phyloP scores from a whole-genome alignment of 2,797 vertebrate genomes.

The Falco peregrinus region DNA sequence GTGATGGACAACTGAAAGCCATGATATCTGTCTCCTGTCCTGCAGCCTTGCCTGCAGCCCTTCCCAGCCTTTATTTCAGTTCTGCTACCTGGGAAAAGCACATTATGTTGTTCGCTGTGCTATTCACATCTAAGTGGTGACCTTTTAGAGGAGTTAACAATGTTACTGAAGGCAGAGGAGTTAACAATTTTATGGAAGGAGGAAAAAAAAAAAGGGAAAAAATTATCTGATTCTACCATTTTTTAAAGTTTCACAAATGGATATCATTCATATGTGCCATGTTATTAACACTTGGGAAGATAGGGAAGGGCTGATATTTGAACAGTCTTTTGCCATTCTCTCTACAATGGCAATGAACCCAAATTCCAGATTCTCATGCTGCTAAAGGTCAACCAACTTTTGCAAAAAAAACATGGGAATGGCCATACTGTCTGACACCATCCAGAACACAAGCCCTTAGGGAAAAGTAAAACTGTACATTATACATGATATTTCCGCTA shows the following conservation, averaged over 20 bases:
- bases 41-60: not conserved
- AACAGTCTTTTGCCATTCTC: not conserved
- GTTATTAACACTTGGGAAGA: conserved; percentile 2
- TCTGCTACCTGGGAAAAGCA: not conserved
- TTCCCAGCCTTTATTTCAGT: not conserved
- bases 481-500: not conserved
- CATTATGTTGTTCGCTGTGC: not conserved
- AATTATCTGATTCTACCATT: not conserved
- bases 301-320: conserved; percentile 3
- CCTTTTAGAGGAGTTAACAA: conserved; percentile 16
- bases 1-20: not conserved
- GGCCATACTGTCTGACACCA: not conserved
- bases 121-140: conserved; percentile 8
- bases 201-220: not conserved
- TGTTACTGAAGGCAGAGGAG: not conserved
- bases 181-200: not conserved
- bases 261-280: not conserved
- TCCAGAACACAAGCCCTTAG: not conserved
- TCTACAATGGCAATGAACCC: not conserved
- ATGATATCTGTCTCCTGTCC: not conserved
- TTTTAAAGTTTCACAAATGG: conserved; percentile 1
- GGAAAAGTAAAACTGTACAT: not conserved
- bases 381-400: not conserved
- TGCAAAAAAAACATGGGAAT: not conserved
- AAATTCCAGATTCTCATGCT: not conserved